phyloP scores from a whole-genome alignment of 1,140 invertebrate species.

The Anastrepha obliqua region DNA sequence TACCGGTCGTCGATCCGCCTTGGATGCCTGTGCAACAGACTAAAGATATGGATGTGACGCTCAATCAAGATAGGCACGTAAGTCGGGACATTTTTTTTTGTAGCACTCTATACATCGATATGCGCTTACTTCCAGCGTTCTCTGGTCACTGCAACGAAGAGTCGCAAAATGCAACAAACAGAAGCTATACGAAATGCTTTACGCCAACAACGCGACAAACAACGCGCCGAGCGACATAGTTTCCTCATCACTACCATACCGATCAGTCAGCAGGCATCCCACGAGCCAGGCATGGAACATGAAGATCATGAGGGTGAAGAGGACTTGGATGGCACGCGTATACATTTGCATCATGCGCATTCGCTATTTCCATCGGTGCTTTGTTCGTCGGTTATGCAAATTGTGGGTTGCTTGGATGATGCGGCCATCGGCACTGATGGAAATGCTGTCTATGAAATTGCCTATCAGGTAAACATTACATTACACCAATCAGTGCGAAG shows the following conservation, averaged over 20 bases:
- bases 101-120: neutral
- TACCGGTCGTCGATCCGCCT: conserved; percentile 97
- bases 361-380: conserved; percentile 97
- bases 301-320: conserved; percentile 93
- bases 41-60: conserved; percentile 98
- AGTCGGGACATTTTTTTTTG: conserved; percentile 70
- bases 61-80: conserved; percentile 98
- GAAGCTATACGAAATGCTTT: conserved; percentile 96
- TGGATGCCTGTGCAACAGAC: conserved; percentile 99
- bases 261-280: conserved; percentile 94
- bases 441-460: conserved; percentile 91
- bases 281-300: conserved; percentile 95
- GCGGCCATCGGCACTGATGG: conserved; percentile 96
- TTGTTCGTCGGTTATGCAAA: conserved; percentile 95
- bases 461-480: conserved; percentile 83
- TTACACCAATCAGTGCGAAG: neutral
- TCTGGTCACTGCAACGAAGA: conserved; percentile 98
- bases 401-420: conserved; percentile 96
- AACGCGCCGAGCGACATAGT: conserved; percentile 93
- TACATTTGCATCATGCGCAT: conserved; percentile 89
- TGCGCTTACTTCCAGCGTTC: conserved; percentile 82
- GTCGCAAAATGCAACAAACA: conserved; percentile 98
- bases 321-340: conserved; percentile 81
- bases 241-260: conserved; percentile 98
- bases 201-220: conserved; percentile 96